Evolutionary conservation across 1,140 invertebrate genomes (phyloP), one percentile per base, ranked within the genome.

Genomic region (Ptiloglossa arizonensis): DNA sequence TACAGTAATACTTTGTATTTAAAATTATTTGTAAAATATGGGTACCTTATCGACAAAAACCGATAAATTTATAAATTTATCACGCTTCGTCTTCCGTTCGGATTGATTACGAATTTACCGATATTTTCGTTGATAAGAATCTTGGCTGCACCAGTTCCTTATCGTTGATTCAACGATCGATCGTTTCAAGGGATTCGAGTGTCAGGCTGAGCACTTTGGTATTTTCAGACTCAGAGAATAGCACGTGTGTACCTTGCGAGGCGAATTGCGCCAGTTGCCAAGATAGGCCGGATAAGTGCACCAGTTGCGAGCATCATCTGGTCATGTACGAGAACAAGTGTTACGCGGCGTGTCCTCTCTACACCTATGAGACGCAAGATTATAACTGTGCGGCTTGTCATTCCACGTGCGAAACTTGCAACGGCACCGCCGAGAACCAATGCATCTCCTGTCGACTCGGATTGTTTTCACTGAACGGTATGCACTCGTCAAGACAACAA

Each of bases 361-460:
- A 96, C 75, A 96, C 96, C 1, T 97, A 95, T 87, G 96, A 97
- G 92, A 97, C 96, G 1, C 96, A 97, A 82, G 96, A 97, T 87
- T 96, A 97, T 90, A 95, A 94, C 84, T 98, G 97, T 90, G 94
- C 94, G 17, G 93, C 94, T 9, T 98, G 97, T 90, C 95, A 97
- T 91, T 87, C 94, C 15, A 95, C 95, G 9, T 98, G 97, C 90
- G 96, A 95, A 81, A 97, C 97, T 1, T 98, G 97, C 88, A 95
- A 94, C 80, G 97, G 96, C 27, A 94, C 95, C 6, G 94, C 94
- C 32, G 95, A 96, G 82, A 94, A 95, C 48, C 95, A 97, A 74
- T 98, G 97, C 91, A 95, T 98, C 48, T 95, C 95, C 17, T 98
- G 97, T 91, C 94, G 94, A 56, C 89, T 94, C 44, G 95, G 95